These are phyloP conservation scores for Butorides virescens DNA, from an alignment of 2,113 vertebrate genomes.

Conservation along the genomic window DNA sequence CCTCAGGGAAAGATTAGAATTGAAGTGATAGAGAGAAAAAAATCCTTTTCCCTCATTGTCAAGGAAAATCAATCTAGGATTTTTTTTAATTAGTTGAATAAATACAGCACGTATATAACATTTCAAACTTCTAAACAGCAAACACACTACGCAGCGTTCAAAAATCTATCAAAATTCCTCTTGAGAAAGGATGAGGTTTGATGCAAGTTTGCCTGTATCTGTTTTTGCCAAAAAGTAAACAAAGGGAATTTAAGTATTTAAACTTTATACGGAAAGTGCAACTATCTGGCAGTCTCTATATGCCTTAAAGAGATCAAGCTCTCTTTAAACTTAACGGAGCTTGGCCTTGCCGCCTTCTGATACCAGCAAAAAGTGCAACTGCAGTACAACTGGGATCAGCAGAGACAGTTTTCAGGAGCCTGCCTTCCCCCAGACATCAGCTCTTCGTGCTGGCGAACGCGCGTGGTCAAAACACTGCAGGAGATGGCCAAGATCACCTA, in stretches of 20 bases:
- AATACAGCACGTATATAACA: not conserved
- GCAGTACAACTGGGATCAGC: constrained; percentile 3
- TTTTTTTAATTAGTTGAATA: not conserved
- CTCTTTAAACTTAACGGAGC: not conserved
- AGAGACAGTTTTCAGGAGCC: not conserved
- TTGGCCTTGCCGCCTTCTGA: not conserved
- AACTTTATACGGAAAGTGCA: not conserved
- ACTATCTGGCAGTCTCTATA: not conserved
- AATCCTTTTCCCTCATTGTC: not conserved
- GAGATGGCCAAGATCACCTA: not conserved
- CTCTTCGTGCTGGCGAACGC: not conserved
- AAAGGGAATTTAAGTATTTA: not conserved
- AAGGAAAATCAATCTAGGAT: not conserved
- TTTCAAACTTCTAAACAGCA: not conserved
- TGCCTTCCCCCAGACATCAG: not conserved
- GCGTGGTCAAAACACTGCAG: not conserved
- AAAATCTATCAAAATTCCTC: not conserved
- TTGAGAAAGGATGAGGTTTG: not conserved
- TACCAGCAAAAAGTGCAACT: not conserved
- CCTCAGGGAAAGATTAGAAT: not conserved
- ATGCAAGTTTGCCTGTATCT: not conserved
- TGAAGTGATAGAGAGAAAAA: not conserved
- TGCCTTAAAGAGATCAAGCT: not conserved
- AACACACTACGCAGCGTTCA: not conserved
- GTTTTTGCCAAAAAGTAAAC: not conserved